Evolutionary conservation across 2,888 invertebrate species (phyloP), one percentile per base, ranked within the genome.

Genomic region (Hypomecis atomaria): DNA sequence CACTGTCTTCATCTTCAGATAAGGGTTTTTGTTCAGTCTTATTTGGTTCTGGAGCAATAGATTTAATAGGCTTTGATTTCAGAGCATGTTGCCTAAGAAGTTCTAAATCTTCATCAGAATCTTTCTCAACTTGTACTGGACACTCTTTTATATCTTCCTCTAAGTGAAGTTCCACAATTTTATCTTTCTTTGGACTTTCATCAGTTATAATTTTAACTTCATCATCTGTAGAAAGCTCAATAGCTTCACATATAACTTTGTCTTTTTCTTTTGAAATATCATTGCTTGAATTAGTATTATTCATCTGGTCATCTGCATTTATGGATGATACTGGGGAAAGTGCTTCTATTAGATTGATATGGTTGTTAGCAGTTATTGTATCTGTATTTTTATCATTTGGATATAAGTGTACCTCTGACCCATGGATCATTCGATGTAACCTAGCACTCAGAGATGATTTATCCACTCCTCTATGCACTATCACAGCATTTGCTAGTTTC

Each of bases 1-100:
- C 95, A 78, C 93, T 94, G 69, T 95, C 94, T 74, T 93, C 93
- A 66, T 94, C 94, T 66, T 93, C 93, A 52, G 89, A 88, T 36
- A 76, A 43, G 56, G 64, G 59, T 73, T 83, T 82, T 10, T 65
- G 76, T 62, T 79, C 76, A 65, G 61, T 62, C 23, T 65, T 61
- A 57, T 55, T 67, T 59, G 43, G 60, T 65, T 64, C 56, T 7
- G 66, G 58, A 57, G 50, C 40, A 66, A 71, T 59, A 38, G 65
- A 63, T 61, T 90, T 89, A 5, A 70, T 56, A 67, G 77, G 68
- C 78, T 93, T 93, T 0, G 92, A 92, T 82, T 91, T 86, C 0
- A 93, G 80, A 42, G 92, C 93, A 79, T 88, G 79, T 71, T 92
- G 85, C 68, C 93, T 78, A 40, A 93, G 80, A 67, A 85, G 66